phyloP scores from a whole-genome alignment of 2,797 vertebrate species.

The Gymnoscopelus braueri region DNA sequence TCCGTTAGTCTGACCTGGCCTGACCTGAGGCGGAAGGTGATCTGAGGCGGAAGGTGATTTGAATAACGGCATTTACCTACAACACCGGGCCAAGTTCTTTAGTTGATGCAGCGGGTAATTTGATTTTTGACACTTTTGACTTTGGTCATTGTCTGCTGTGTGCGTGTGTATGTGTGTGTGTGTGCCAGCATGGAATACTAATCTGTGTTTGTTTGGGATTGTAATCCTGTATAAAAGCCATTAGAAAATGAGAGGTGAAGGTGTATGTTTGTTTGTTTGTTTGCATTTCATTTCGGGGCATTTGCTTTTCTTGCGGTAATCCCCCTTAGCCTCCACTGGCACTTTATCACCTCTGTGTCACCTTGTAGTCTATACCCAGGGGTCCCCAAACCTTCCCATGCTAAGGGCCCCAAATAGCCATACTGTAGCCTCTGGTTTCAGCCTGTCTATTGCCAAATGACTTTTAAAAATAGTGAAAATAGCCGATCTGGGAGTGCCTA shows the following conservation, averaged over 20 bases:
- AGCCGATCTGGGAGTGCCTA: too few relatives aligned
- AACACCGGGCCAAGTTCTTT: background rate
- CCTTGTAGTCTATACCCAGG: slow-evolving; percentile 25
- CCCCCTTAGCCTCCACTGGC: slow-evolving; percentile 20
- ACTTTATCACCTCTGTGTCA: slow-evolving; percentile 40
- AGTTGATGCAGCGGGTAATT: background rate
- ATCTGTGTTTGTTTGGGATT: slow-evolving; percentile 21
- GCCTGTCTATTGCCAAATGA: too few relatives aligned
- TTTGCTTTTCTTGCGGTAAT: slow-evolving; percentile 41
- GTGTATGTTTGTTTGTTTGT: slow-evolving; percentile 24
- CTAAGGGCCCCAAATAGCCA: too few relatives aligned
- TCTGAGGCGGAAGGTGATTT: slow-evolving; percentile 30
- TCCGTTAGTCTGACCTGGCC: slow-evolving; percentile 33
- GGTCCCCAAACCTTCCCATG: too few relatives aligned
- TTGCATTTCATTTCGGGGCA: slow-evolving; percentile 43
- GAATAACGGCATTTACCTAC: slow-evolving; percentile 60
- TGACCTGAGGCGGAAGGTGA: slow-evolving; percentile 40
- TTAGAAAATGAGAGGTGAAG: slow-evolving; percentile 22
- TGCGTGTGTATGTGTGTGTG: background rate
- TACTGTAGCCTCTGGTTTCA: too few relatives aligned
- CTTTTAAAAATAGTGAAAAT: too few relatives aligned
- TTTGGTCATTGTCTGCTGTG: too few relatives aligned
- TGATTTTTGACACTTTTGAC: slow-evolving; percentile 18
- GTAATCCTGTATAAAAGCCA: slow-evolving; percentile 40
- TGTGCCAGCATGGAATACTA: background rate